These are phyloP conservation scores for Austrolebias charrua DNA, from an alignment of 2,797 vertebrate species.

Conservation along the genomic window DNA sequence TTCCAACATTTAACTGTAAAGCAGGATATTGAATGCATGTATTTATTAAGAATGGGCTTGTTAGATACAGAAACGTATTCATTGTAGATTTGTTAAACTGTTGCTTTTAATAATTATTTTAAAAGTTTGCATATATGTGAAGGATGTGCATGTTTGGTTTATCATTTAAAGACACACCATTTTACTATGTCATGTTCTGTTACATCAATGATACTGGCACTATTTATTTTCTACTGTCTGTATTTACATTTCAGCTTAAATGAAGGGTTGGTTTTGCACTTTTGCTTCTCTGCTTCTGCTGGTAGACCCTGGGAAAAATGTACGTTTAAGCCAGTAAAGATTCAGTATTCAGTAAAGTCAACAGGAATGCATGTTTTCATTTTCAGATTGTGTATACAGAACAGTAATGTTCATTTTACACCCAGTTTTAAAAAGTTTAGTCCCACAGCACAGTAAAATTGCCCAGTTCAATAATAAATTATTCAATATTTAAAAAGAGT, in stretches of 20 bases:
- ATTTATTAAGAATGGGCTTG: slow-evolving; percentile 79
- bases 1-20: slow-evolving; percentile 58
- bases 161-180: slow-evolving; percentile 44
- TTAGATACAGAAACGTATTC: slow-evolving; percentile 37
- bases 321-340: slow-evolving; percentile 58
- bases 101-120: slow-evolving; percentile 37
- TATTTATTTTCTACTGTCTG: slow-evolving; percentile 37
- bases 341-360: slow-evolving; percentile 62
- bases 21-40: slow-evolving; percentile 71
- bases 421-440: background rate
- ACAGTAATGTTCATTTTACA: background rate
- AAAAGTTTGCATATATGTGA: slow-evolving; percentile 46
- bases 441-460: background rate
- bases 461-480: background rate
- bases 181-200: slow-evolving; percentile 34
- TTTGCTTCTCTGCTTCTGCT: slow-evolving; percentile 53
- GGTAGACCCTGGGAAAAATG: slow-evolving; percentile 49
- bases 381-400: background rate
- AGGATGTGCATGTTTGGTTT: slow-evolving; percentile 34
- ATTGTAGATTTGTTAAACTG: slow-evolving; percentile 30
- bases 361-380: slow-evolving; percentile 35
- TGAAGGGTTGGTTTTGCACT: slow-evolving; percentile 61
- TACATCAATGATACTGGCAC: slow-evolving; percentile 9
- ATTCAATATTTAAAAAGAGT: background rate
- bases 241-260: slow-evolving; percentile 32